Percentiles rank a stretch among this genome's conserved stretches.
Conservation (phyloP, 64 coral and sea anemone genomes). For the Anthopleura sola region DNA sequence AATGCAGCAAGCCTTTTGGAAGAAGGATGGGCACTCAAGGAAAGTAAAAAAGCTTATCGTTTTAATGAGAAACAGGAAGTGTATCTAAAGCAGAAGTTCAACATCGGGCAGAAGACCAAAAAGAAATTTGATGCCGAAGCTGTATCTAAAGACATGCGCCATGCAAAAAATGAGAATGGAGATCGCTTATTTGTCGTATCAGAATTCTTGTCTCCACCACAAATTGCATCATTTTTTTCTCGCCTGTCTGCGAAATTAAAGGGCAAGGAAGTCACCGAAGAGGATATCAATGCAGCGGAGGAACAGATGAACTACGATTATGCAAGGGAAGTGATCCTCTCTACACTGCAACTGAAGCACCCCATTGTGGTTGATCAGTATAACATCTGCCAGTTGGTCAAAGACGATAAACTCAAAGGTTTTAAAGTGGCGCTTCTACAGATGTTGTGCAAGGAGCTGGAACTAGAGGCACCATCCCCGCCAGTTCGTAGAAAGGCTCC, state of each 20-base stretch:
- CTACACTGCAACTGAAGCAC: slow-evolving; percentile 2
- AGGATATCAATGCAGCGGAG: slow-evolving; percentile 17
- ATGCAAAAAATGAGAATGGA: slow-evolving; percentile 12
- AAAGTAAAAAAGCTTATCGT: slow-evolving; percentile 34
- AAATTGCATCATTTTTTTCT: slow-evolving; percentile 48
- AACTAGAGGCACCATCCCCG: slow-evolving; percentile 1
- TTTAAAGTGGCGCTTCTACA: slow-evolving; percentile 30
- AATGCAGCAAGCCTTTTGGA: not conserved
- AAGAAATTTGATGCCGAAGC: slow-evolving; percentile 34
- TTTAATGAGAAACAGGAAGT: too few species aligned
- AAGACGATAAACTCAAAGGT: not conserved
- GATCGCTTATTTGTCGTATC: slow-evolving; percentile 33
- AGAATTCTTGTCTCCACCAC: too few species aligned
- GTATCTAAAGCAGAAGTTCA: slow-evolving; percentile 36
- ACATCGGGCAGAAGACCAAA: slow-evolving; percentile 34
- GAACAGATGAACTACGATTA: slow-evolving; percentile 14
- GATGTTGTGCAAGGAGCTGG: slow-evolving; percentile 4
- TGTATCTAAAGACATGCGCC: slow-evolving; percentile 47
- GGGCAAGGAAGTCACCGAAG: slow-evolving; percentile 21
- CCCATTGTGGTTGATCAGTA: slow-evolving; percentile 47
- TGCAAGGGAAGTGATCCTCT: slow-evolving; percentile 1
- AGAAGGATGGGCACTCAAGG: slow-evolving; percentile 48
- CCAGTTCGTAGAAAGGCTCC: not conserved
- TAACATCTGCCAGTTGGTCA: slow-evolving; percentile 29
- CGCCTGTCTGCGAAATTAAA: slow-evolving; percentile 27